Percentiles rank a stretch among this genome's conserved stretches.
Evolutionary conservation across 1,140 invertebrate genomes (phyloP).

Genomic region (Conus betulinus): DNA sequence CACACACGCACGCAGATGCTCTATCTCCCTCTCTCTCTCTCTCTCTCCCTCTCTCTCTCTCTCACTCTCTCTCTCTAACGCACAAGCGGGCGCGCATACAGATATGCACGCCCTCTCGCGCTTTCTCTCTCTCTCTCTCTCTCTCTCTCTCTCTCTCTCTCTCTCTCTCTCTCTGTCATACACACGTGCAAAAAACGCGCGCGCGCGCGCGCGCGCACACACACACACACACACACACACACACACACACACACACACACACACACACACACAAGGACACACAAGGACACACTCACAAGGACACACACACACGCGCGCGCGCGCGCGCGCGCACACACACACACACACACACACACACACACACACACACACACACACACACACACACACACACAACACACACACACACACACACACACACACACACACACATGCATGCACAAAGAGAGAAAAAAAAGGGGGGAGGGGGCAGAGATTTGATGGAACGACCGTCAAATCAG

Average conservation of each 20-base stretch:
- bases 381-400: neutral
- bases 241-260: neutral
- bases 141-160: constrained; percentile 17
- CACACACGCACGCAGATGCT: neutral
- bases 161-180: neutral
- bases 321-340: neutral
- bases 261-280: neutral
- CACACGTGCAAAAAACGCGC: too few relatives aligned
- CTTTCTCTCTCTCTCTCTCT: constrained; percentile 16
- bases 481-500: too few relatives aligned
- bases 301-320: neutral
- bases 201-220: too few relatives aligned
- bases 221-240: neutral
- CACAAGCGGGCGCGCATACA: too few relatives aligned
- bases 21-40: neutral
- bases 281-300: neutral
- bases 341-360: constrained; percentile 5
- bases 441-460: too few relatives aligned
- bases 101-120: neutral
- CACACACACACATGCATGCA: too few relatives aligned
- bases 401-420: too few relatives aligned
- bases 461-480: too few relatives aligned
- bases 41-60: neutral
- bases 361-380: neutral
- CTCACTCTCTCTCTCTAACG: neutral